Evolutionary conservation across 2,113 vertebrate species (phyloP), one percentile per base, ranked within the genome.

Genomic region (Ammodytes marinus): DNA sequence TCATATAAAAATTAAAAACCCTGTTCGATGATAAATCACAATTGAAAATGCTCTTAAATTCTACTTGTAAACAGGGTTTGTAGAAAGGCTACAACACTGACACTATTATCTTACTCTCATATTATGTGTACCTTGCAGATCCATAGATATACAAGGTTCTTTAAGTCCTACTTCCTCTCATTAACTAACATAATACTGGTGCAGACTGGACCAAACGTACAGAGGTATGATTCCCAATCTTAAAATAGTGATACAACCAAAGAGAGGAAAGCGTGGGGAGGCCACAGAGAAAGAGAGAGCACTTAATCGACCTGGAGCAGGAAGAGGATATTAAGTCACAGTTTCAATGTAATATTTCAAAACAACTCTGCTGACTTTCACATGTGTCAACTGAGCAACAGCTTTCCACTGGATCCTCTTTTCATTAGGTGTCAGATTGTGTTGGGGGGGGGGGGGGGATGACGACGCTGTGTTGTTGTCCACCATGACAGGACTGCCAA

Each of bases 251-350:
- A 79, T 69, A 69, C 17, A 72, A 58, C 73, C 49, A 73, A 71
- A 69, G 75, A 65, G 67, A 89, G 74, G 83, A 90, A 93, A 89
- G 84, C 12, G n/a, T 71, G 75, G 57, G 73, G 77, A 84, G 85
- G 77, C 64, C 70, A 80, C 61, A n/a, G 65, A 86, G 73, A 89
- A 71, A 79, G 69, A 77, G 63, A 81, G 74, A 86, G 69, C 74
- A 43, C 85, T 81, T 58, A 39, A 73, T 86, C 72, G 45, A 83
- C 85, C 84, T 83, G 77, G 57, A 81, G 61, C 74, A 91, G 92
- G 91, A 94, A 93, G 88, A 89, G 88, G 93, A 94, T 93, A 93
- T 92, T 19, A 86, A 65, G 82, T 93, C 90, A 87, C 53, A 86
- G 77, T 64, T 61, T 70, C 70, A 92, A 91, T 84, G 74, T 86